Conservation (phyloP, 2,797 vertebrate genomes). For the Poecilia velifera region DNA sequence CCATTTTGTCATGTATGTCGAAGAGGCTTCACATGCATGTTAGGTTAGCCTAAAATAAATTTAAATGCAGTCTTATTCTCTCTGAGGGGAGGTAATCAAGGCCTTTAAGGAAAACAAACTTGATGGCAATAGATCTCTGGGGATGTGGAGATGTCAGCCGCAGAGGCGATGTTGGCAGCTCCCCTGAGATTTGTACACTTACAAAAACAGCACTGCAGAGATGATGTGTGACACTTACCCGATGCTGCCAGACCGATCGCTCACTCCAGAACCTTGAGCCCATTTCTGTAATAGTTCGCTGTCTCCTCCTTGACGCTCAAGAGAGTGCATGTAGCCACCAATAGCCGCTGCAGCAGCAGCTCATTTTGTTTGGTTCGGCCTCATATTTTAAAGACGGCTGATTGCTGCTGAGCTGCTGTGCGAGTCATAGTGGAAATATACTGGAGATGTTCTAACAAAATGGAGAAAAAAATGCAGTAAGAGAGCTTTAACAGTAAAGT, state of each 20-base stretch:
- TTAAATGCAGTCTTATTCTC: slow-evolving; percentile 22
- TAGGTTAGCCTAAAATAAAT: slow-evolving; percentile 5
- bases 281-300: slow-evolving; percentile 26
- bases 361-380: slow-evolving; percentile 13
- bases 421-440: not conserved
- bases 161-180: slow-evolving; percentile 6
- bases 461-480: slow-evolving; percentile 10
- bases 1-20: no score
- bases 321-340: not conserved
- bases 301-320: not conserved
- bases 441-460: slow-evolving; percentile 21
- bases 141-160: slow-evolving; percentile 12
- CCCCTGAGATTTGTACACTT: slow-evolving; percentile 30
- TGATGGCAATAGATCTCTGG: slow-evolving; percentile 34
- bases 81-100: slow-evolving; percentile 11
- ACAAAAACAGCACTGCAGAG: slow-evolving; percentile 5
- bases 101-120: slow-evolving; percentile 16
- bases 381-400: slow-evolving; percentile 5
- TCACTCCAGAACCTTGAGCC: slow-evolving; percentile 33
- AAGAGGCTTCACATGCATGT: slow-evolving; percentile 7
- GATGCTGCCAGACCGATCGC: slow-evolving; percentile 17
- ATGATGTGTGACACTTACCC: slow-evolving; percentile 18
- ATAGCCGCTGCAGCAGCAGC: not conserved
- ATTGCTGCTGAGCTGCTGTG: not conserved
- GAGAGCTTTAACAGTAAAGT: not conserved